Evolutionary conservation across 2,888 invertebrate species (phyloP), one percentile per base, ranked within the genome.

Genomic region (Orchestes rusci): DNA sequence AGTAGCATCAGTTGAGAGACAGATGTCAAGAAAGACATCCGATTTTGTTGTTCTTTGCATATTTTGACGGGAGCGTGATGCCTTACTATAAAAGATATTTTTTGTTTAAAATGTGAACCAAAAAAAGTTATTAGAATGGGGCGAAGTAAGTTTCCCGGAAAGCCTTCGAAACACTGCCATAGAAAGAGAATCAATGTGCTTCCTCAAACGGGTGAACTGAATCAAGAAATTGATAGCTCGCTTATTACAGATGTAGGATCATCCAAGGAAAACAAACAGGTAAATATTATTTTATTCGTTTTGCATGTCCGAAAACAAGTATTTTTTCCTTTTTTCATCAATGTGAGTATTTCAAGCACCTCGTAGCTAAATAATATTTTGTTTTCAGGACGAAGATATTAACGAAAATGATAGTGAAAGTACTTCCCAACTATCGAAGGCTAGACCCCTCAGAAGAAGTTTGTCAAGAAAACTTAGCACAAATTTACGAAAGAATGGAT

Each of bases 111-210:
- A 61, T 62, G 61, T 61, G 58, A 62, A 53, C 56, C 44, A 51
- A 51, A 56, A 53, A 53, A 51, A 49, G 45, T 50, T 48, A n/a
- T 40, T 31, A 49, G 63, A 65, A 84, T 83, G 84, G 82, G 82
- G 73, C 80, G 81, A 73, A 82, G 82, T 71, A 82, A 82, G 77
- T 87, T 87, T 79, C 87, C 88, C 67, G 87, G 88, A 66, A 87
- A 86, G 76, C 87, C 87, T 69, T 80, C 84, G 60, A 88, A 86
- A 76, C 82, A 84, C 73, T 82, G 84, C 68, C 84, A 84, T 73
- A 82, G 84, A 75, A 86, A 84, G 70, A 80, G 87, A 71, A 79
- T 87, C 65, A 85, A 84, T 73, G 84, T 87, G 67, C 74, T 85
- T 69, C 79, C 79, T 62, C 59, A 66, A 52, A 59, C 61, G 53